Percentiles rank a stretch among this genome's conserved stretches.
Conservation (phyloP, 2,113 vertebrate species). For the Panthera leo region DNA sequence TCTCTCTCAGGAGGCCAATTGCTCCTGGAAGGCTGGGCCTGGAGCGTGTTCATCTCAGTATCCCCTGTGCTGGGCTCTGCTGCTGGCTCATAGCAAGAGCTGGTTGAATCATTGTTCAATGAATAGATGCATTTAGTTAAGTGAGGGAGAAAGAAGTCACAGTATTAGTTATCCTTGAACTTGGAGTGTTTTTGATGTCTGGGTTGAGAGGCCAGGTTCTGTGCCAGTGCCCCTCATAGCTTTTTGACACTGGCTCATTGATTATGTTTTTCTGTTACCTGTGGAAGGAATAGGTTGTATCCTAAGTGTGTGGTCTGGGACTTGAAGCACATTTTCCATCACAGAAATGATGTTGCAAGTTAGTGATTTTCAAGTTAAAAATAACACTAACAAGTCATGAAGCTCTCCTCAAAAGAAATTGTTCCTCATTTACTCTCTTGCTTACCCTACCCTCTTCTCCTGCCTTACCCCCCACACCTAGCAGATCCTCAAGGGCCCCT, state of each 20-base stretch:
- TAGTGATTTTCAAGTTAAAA: neutral
- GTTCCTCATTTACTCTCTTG: neutral
- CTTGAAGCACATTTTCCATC: neutral
- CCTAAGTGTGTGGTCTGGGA: neutral
- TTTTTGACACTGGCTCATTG: neutral
- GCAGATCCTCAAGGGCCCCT: neutral
- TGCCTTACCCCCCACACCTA: neutral
- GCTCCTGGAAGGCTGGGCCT: neutral
- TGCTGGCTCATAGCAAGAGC: neutral
- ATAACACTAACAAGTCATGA: neutral
- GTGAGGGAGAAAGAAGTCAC: neutral
- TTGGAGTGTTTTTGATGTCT: slow-evolving; percentile 47
- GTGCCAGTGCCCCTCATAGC: neutral
- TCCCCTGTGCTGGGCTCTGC: neutral
- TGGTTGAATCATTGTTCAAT: neutral
- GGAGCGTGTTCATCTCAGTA: neutral
- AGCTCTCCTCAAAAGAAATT: neutral
- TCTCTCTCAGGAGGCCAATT: neutral
- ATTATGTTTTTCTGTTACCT: neutral
- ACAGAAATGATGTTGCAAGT: neutral
- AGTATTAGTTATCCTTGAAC: neutral
- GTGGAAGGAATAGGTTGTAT: neutral
- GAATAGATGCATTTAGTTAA: slow-evolving; percentile 20
- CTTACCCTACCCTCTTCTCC: too few relatives aligned
- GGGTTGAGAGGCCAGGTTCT: neutral